phyloP scores from a whole-genome alignment of 2,113 vertebrate species.

The Odocoileus virginianus region DNA sequence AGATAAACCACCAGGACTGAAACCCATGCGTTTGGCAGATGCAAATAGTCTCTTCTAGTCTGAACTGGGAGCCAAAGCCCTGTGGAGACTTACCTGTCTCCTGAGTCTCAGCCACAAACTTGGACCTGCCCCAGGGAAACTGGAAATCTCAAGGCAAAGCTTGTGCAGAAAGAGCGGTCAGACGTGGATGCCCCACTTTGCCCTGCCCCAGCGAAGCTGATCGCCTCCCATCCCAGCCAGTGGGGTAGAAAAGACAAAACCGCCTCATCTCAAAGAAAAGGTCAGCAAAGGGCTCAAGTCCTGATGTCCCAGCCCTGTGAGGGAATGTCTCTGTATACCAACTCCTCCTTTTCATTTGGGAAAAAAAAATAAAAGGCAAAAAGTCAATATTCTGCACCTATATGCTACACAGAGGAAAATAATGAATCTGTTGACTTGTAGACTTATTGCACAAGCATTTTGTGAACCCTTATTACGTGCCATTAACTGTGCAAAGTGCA shows the following conservation, averaged over 20 bases:
- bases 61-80: not conserved
- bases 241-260: not conserved
- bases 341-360: not conserved
- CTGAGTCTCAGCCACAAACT: not conserved
- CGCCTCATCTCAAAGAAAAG: not conserved
- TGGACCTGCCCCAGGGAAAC: not conserved
- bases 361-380: not conserved
- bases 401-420: not conserved
- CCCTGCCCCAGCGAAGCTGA: not conserved
- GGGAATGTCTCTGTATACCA: not conserved
- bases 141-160: not conserved
- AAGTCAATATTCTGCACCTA: not conserved
- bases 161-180: not conserved
- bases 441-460: not conserved
- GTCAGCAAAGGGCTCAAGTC: not conserved
- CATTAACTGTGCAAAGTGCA: not conserved
- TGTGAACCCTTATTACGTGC: not conserved
- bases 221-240: not conserved
- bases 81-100: not conserved
- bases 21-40: not conserved
- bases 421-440: not conserved
- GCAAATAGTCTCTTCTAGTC: not conserved
- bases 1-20: not conserved
- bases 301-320: not conserved
- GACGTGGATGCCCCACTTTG: not conserved